A percentile compares a stretch with the other conserved stretches of the same genome.
Evolutionary conservation across 2,888 invertebrate genomes (phyloP).

Genomic region (Sipha maydis): DNA sequence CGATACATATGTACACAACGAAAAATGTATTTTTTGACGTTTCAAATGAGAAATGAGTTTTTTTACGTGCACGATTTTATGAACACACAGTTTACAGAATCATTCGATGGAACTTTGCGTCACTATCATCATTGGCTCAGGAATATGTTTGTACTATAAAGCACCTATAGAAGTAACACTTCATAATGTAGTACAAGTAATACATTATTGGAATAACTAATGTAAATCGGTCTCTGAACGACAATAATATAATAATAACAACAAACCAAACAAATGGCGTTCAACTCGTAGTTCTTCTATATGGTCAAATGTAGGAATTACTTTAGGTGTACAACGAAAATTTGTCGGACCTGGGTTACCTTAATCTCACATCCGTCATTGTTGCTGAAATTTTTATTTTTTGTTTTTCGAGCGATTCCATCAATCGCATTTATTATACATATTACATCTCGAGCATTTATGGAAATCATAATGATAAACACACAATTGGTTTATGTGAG

Average conservation of each 20-base stretch:
- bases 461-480: too few species aligned
- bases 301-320: not conserved
- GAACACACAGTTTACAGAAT: not conserved
- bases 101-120: not conserved
- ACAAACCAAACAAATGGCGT: not conserved
- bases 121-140: not conserved
- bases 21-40: constrained; percentile 39
- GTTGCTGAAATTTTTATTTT: constrained; percentile 28
- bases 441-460: too few species aligned
- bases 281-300: not conserved
- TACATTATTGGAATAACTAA: not conserved
- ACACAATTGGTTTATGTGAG: too few species aligned
- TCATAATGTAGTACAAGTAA: too few species aligned
- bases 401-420: too few species aligned
- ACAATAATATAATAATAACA: not conserved
- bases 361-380: constrained; percentile 10
- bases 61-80: not conserved
- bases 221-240: not conserved
- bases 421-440: too few species aligned
- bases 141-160: not conserved
- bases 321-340: constrained; percentile 10
- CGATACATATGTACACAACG: not conserved
- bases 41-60: constrained; percentile 32
- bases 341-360: not conserved
- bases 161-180: not conserved